Base-by-base conservation (phyloP, 1,140 invertebrate genomes). In the Tetramorium simillimum region DNA sequence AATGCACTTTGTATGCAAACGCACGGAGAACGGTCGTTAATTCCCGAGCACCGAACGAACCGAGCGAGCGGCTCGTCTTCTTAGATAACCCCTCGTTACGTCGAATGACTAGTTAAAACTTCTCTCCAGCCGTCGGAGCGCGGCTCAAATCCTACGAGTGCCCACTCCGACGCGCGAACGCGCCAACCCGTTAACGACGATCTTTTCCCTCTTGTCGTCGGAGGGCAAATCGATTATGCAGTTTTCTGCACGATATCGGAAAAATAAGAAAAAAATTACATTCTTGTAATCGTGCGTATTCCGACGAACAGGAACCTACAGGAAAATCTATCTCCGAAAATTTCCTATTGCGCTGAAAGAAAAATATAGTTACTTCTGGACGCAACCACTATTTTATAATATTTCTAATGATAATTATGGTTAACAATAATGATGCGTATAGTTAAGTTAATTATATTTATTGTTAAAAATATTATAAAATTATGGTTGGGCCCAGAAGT, bases 1-100 rank as follows among this genome's bases (percentile, higher is more conserved):
- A 80, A 88, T 89, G 88, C 85, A 89, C 85, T 90, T 89, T 90
- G 78, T 90, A 90, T 90, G 89, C 89, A 90, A 89, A 90, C 89
- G 89, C 85, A 89, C 86, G 75, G 43, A 62, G 78, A 37, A 89
- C 81, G 85, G 65, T 81, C 75, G 67, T 86, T 82, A 90, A 90
- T 88, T 88, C 69, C 70, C 87, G 21, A 60, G 28, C 53, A 24
- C 67, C 76, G 69, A 89, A 90, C 85, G 85, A 86, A 77, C 65
- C 58, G 63, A 33, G 63, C 67, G 46, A 73, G 80, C 67, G 65
- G 58, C 85, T 86, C 70, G 28, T 82, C 77, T 80, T 12, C 75
- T 80, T 37, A 86, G 75, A 86, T 80, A 86, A 82, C 43, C 85
- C 43, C 77, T 86, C 77, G 56, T 86, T 86, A 86, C 72, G 56